phyloP scores from a whole-genome alignment of 2,113 vertebrate genomes.

The Syrrhaptes paradoxus region DNA sequence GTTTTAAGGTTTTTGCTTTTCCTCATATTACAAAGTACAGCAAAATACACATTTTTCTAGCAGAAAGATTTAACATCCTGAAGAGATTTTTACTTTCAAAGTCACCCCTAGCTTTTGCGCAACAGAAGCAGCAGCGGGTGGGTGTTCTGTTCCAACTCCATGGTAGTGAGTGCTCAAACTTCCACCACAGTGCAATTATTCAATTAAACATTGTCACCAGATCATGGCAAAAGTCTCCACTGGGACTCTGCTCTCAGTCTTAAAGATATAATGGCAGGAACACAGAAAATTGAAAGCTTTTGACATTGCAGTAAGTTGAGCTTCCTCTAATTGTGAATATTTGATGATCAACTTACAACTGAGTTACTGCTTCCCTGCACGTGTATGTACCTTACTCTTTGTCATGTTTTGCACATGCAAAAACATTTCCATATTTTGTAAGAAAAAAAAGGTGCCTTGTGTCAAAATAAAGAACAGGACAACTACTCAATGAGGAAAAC shows the following conservation, averaged over 20 bases:
- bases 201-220: neutral
- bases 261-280: constrained; percentile 28
- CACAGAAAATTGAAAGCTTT: neutral
- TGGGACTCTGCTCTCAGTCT: neutral
- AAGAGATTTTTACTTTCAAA: neutral
- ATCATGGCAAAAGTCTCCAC: neutral
- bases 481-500: neutral
- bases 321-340: constrained; percentile 50
- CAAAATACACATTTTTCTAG: neutral
- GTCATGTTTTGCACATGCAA: neutral
- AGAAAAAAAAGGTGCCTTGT: neutral
- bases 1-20: constrained; percentile 11
- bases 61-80: neutral
- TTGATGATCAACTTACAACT: neutral
- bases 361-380: neutral
- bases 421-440: neutral
- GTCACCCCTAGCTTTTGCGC: neutral
- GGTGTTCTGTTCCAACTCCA: neutral
- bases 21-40: neutral
- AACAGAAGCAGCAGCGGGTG: neutral
- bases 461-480: neutral
- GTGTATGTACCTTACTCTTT: neutral
- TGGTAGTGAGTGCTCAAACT: neutral
- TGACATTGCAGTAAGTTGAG: neutral
- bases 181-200: neutral